Evolutionary conservation across 2,113 vertebrate genomes (phyloP), one percentile per base, ranked within the genome.

Genomic region (Ondatra zibethicus): DNA sequence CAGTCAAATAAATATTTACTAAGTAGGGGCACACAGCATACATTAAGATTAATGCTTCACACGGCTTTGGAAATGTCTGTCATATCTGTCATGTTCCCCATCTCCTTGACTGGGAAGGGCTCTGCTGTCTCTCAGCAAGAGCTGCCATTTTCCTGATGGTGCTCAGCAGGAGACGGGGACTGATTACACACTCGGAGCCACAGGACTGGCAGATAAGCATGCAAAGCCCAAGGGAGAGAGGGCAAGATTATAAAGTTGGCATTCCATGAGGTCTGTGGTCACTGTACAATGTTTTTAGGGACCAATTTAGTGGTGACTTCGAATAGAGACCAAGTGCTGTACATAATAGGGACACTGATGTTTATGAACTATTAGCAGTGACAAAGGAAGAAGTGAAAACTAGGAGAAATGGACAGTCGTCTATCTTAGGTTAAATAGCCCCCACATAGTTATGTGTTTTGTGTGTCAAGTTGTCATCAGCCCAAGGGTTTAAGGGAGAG

Each of bases 1-100:
- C 97, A 96, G 96, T 96, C 98, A 98, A 98, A 98, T 98, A 98
- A 98, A 98, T 98, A 98, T 98, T 98, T 98, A 98, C 97, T 97
- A 98, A 97, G 97, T 96, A 98, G 97, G 95, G 98, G 97, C 96
- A 98, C 96, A 97, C 93, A 96, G 97, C 95, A 97, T 98, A 98
- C 97, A 98, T 98, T 98, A 98, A 98, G 98, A 98, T 98, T 97
- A 98, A 98, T 98, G 98, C 96, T 98, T 96, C 10, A 3, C 94
- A 92, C 96, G 75, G 96, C 96, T 96, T 97, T 98, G 96, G 98
- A 96, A 97, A 98, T 93, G 97, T 96, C 97, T 97, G 97, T 98
- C 97, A 96, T 97, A 97, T 97, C 95, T 98, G 98, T 97, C 98
- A 93, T 97, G 96, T 98, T 97, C 98, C 96, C 92, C 96, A 97